phyloP scores from a whole-genome alignment of 2,113 vertebrate species.

The Neofelis nebulosa region DNA sequence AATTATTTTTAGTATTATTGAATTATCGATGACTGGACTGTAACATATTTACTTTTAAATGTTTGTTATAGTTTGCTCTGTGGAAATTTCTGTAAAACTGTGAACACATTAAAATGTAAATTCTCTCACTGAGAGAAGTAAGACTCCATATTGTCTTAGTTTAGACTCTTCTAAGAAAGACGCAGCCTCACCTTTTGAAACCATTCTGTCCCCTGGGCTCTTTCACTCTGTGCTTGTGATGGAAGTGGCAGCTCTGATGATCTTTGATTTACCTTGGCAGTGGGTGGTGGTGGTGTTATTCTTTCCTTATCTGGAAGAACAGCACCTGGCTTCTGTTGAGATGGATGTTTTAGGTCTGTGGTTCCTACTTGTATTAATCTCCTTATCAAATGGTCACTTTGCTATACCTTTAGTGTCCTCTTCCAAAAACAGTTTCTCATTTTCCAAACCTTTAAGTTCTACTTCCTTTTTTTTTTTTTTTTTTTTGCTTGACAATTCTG shows the following conservation, averaged over 20 bases:
- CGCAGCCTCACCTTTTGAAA: neutral
- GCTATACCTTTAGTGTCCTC: neutral
- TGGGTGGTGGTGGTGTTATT: neutral
- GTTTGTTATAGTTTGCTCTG: constrained; percentile 8
- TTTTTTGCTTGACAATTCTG: neutral
- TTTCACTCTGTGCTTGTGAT: neutral
- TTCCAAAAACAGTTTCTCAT: neutral
- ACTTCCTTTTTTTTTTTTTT: neutral
- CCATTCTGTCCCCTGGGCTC: neutral
- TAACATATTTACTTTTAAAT: neutral
- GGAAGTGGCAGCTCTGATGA: neutral
- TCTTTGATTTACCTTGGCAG: neutral
- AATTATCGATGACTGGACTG: neutral
- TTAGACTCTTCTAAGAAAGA: neutral
- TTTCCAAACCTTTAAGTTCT: neutral
- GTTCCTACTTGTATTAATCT: neutral
- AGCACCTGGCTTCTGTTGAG: neutral
- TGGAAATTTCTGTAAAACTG: neutral
- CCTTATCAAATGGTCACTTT: neutral
- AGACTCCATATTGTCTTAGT: neutral
- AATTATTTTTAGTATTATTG: neutral
- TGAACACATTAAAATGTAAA: neutral
- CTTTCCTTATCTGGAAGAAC: neutral
- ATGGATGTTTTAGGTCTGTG: neutral
- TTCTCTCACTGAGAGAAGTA: neutral